A percentile compares a stretch with the other conserved stretches of the same genome.
These are phyloP conservation scores for Bathynomus jamesi DNA, from an alignment of 1,140 invertebrate species.

Conservation along the genomic window DNA sequence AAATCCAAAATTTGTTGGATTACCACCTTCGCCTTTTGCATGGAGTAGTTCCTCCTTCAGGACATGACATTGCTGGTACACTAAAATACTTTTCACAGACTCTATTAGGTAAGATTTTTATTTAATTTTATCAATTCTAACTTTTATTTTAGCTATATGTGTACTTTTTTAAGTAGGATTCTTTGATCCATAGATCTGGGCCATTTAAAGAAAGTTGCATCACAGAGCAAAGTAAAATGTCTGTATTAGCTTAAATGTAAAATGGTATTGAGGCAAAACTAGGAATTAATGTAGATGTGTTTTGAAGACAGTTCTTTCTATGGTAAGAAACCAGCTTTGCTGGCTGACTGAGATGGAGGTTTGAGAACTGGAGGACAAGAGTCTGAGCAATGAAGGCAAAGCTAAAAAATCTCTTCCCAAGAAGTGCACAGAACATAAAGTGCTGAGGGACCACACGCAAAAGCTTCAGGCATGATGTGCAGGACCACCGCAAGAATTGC, in stretches of 20 bases:
- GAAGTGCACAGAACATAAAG: no score
- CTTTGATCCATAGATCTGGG: background rate
- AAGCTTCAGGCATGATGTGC: no score
- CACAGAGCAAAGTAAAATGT: no score
- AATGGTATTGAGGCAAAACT: background rate
- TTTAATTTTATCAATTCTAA: background rate
- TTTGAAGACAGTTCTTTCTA: background rate
- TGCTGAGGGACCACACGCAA: no score
- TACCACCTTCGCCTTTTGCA: conserved; percentile 87
- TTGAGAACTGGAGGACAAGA: no score
- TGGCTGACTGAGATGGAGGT: no score
- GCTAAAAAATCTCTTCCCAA: no score
- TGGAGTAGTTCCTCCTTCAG: conserved; percentile 85
- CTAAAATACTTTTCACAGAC: conserved; percentile 97
- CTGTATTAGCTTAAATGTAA: no score
- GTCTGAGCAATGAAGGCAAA: no score
- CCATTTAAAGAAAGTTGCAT: no score
- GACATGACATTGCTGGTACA: conserved; percentile 91
- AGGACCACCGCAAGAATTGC: no score
- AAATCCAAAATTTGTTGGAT: conserved; percentile 92
- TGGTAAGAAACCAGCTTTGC: no score
- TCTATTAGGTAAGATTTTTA: conserved; percentile 68
- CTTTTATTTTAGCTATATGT: background rate
- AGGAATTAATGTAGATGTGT: background rate
- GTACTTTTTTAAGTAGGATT: background rate